phyloP scores from a whole-genome alignment of 1,140 invertebrate species.

The Telenomus remus region DNA sequence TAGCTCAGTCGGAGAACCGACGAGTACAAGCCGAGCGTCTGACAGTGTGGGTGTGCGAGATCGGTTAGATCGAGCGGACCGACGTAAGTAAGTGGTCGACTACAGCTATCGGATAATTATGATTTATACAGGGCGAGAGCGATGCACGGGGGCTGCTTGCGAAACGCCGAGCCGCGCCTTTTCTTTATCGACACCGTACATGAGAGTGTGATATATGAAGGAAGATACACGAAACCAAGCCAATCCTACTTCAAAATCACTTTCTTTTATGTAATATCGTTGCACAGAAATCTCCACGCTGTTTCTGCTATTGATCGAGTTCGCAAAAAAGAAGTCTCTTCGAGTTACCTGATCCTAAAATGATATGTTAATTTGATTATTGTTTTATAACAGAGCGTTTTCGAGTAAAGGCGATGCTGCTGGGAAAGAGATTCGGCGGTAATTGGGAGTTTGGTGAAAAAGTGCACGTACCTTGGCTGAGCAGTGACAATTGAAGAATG shows the following conservation, averaged over 20 bases:
- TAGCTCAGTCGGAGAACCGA: constrained; percentile 7
- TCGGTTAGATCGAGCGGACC: constrained; percentile 19
- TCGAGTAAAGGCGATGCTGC: too few species aligned
- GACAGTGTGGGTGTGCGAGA: constrained; percentile 1
- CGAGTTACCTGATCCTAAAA: too few species aligned
- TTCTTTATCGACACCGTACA: constrained; percentile 37
- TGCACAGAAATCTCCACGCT: too few species aligned
- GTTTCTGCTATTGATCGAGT: too few species aligned
- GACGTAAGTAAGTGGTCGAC: constrained; percentile 18
- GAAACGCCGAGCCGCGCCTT: constrained; percentile 44
- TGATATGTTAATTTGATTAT: too few species aligned
- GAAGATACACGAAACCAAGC: constrained; percentile 5
- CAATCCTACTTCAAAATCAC: not conserved
- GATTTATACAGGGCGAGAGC: constrained; percentile 44
- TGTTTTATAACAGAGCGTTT: too few species aligned
- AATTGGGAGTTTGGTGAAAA: not conserved
- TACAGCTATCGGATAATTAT: constrained; percentile 44
- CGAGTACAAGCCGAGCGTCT: not conserved
- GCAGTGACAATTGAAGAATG: not conserved
- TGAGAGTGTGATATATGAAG: constrained; percentile 24
- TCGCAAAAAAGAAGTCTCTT: too few species aligned
- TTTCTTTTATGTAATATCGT: constrained; percentile 1
- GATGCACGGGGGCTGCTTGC: constrained; percentile 51
- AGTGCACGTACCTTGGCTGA: not conserved
- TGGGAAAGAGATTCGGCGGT: too few species aligned